Conservation (phyloP, 2,797 vertebrate species). For the Pangasius larnaudii region DNA sequence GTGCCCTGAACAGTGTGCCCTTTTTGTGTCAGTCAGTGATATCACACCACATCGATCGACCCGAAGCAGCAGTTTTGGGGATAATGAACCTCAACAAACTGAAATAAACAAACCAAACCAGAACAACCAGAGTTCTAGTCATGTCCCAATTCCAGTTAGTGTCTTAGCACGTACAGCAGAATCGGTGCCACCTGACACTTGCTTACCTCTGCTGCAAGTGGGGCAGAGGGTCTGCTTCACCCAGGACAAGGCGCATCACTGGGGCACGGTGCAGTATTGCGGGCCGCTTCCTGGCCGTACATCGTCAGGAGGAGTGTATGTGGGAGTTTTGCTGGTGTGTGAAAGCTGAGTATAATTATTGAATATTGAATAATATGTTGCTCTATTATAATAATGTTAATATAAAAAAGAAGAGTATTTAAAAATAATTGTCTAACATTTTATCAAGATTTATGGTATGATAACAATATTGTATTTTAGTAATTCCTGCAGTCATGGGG, state of each 20-base stretch:
- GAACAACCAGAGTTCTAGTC: conserved; percentile 15
- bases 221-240: conserved; percentile 73
- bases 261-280: conserved; percentile 73
- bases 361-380: background rate
- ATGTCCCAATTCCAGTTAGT: conserved; percentile 41
- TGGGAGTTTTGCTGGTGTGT: conserved; percentile 77
- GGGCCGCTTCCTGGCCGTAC: conserved; percentile 65
- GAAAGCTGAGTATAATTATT: background rate
- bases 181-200: background rate
- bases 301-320: conserved; percentile 52
- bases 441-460: background rate
- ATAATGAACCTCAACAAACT: conserved; percentile 34
- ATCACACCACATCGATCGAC: conserved; percentile 62
- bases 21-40: conserved; percentile 73
- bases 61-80: conserved; percentile 22
- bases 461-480: background rate
- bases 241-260: conserved; percentile 47
- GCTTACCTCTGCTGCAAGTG: conserved; percentile 44
- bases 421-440: background rate
- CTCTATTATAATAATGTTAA: conserved; percentile 7
- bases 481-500: background rate
- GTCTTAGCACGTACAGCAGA: conserved; percentile 67
- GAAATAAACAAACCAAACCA: background rate
- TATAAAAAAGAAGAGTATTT: background rate
- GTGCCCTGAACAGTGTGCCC: conserved; percentile 76